Percentiles rank a stretch among this genome's conserved stretches.
These are phyloP conservation scores for Staurois parvus DNA, from an alignment of 2,797 vertebrate genomes.

Conservation along the genomic window DNA sequence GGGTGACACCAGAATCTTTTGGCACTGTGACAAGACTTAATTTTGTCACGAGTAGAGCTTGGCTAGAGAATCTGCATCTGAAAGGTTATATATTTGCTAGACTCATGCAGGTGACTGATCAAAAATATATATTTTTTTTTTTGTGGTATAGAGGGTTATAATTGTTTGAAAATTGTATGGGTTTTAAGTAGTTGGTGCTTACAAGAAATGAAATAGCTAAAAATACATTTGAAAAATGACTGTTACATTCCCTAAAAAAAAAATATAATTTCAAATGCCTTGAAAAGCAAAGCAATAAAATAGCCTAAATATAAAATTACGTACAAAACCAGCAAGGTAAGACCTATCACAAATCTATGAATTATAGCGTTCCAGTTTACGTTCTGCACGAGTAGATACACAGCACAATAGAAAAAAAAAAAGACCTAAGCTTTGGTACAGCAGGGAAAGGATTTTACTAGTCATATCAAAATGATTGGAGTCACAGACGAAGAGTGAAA, in stretches of 20 bases:
- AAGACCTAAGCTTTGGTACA: constrained; percentile 18
- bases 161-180: too few species aligned
- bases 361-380: constrained; percentile 14
- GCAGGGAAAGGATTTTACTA: constrained; percentile 32
- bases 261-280: neutral
- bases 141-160: too few species aligned
- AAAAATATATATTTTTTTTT: too few species aligned
- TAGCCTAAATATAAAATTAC: neutral
- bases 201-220: neutral
- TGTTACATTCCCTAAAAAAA: neutral
- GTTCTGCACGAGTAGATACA: constrained; percentile 22
- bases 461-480: constrained; percentile 37
- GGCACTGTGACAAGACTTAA: too few species aligned
- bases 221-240: neutral
- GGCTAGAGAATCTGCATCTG: too few species aligned
- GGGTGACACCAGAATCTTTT: too few species aligned
- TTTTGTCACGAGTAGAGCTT: too few species aligned
- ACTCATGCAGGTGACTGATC: too few species aligned
- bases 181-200: too few species aligned
- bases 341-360: constrained; percentile 12
- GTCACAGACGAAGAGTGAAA: constrained; percentile 24
- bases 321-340: neutral
- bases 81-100: too few species aligned
- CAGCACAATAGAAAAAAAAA: constrained; percentile 23
- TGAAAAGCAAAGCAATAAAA: neutral